Evolutionary conservation across 2,888 invertebrate species (phyloP).

Genomic region (Himalopsyche japonica): DNA sequence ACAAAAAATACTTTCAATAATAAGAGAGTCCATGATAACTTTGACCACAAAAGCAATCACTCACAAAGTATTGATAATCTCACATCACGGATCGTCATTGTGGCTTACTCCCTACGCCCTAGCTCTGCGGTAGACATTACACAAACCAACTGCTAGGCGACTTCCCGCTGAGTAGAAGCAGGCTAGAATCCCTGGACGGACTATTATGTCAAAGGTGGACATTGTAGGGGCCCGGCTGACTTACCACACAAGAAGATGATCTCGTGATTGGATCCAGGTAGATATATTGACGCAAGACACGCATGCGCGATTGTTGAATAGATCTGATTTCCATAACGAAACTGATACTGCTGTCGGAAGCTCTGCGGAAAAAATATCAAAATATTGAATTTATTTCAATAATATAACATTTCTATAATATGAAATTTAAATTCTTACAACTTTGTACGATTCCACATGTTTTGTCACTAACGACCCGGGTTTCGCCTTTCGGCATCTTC

Average conservation of each 20-base stretch:
- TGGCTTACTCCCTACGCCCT: background rate
- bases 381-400: too few relatives aligned
- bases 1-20: background rate
- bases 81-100: background rate
- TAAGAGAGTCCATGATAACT: background rate
- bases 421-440: too few relatives aligned
- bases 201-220: constrained; percentile 21
- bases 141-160: background rate
- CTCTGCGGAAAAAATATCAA: too few relatives aligned
- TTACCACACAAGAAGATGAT: constrained; percentile 3
- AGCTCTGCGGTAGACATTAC: background rate
- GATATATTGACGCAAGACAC: background rate
- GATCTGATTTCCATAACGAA: background rate
- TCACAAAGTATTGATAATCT: background rate
- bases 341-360: background rate
- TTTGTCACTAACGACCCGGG: too few relatives aligned
- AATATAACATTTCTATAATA: too few relatives aligned
- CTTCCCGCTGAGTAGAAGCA: constrained; percentile 1
- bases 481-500: too few relatives aligned
- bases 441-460: too few relatives aligned
- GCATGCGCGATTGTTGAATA: background rate
- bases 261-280: background rate
- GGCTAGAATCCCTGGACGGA: constrained; percentile 6
- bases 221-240: background rate
- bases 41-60: background rate